Percentiles rank a stretch among this genome's conserved stretches.
These are phyloP conservation scores for Pelusios castaneus DNA, from an alignment of 2,113 vertebrate species.

Conservation along the genomic window DNA sequence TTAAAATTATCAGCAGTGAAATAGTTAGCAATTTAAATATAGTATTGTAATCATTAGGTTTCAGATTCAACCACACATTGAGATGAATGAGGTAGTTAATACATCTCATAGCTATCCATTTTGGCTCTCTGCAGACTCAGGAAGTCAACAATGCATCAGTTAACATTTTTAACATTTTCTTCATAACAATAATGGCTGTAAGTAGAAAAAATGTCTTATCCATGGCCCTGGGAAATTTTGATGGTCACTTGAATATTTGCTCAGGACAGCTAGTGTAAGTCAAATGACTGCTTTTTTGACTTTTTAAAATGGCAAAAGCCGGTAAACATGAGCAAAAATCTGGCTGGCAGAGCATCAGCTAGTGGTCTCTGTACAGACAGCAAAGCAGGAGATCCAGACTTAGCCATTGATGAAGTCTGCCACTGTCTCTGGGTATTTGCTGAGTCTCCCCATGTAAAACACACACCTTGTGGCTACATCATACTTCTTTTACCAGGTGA, in stretches of 20 bases:
- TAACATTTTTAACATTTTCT: neutral
- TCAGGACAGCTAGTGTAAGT: accelerated
- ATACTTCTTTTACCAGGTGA: neutral
- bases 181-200: neutral
- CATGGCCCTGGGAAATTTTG: neutral
- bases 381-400: neutral
- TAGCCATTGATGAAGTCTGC: neutral
- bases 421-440: neutral
- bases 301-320: neutral
- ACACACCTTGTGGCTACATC: accelerated
- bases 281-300: neutral
- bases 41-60: neutral
- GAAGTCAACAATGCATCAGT: neutral
- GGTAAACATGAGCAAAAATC: neutral
- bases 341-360: neutral
- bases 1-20: neutral
- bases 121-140: neutral
- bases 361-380: neutral
- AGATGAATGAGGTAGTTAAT: neutral
- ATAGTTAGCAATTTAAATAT: neutral
- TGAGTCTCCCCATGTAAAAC: neutral
- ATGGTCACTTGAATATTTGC: accelerated
- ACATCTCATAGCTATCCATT: neutral
- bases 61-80: neutral
- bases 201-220: neutral